These are phyloP conservation scores for Aphidius ervi DNA, from an alignment of 1,140 invertebrate species.

Conservation along the genomic window DNA sequence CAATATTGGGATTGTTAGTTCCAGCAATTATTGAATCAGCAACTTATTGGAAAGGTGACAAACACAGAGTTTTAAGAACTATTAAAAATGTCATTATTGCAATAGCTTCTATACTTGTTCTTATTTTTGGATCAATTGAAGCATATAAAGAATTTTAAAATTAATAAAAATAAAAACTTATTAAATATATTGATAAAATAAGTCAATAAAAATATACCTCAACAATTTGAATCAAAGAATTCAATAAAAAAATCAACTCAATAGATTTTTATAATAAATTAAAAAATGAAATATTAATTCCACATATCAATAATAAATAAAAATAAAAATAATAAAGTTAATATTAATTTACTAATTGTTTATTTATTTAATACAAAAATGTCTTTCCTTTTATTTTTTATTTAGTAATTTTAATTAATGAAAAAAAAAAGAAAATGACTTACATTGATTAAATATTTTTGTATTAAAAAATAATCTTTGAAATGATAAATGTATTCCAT, in stretches of 20 bases:
- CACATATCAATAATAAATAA: too few species aligned
- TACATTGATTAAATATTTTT: conserved; percentile 1
- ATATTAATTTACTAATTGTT: too few species aligned
- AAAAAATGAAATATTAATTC: too few species aligned
- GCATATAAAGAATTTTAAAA: conserved; percentile 71
- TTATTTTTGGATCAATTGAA: conserved; percentile 75
- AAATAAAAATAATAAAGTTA: too few species aligned
- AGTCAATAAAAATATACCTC: background rate
- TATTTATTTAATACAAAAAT: too few species aligned
- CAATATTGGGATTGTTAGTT: conserved; percentile 87
- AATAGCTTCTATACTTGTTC: conserved; percentile 68
- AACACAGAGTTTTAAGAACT: conserved; percentile 62
- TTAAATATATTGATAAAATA: too few species aligned
- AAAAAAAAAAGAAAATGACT: background rate
- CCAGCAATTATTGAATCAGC: conserved; percentile 85
- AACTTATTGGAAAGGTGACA: conserved; percentile 72
- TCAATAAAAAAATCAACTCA: too few species aligned
- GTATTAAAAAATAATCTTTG: background rate
- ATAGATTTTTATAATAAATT: too few species aligned
- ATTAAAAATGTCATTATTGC: conserved; percentile 74
- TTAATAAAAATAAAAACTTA: too few species aligned
- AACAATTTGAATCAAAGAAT: too few species aligned
- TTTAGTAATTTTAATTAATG: background rate
- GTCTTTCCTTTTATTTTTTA: too few species aligned
- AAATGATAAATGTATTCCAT: background rate